Percentiles rank a stretch among this genome's conserved stretches.
phyloP scores from a whole-genome alignment of 2,113 vertebrate species.

The Centropus bengalensis region DNA sequence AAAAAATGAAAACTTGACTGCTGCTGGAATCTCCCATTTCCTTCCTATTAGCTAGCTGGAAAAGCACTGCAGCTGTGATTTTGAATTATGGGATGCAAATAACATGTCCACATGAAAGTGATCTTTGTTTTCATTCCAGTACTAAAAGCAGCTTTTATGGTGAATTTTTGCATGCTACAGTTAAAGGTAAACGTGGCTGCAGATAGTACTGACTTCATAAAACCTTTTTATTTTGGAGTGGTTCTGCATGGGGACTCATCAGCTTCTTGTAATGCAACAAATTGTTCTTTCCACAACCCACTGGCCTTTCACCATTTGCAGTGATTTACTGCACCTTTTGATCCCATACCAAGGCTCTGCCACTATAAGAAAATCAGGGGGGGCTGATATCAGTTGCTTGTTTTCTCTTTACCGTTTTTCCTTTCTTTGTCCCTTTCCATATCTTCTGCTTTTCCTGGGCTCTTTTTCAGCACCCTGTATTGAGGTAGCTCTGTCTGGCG shows the following conservation, averaged over 20 bases:
- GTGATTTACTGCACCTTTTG: neutral
- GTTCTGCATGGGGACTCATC: neutral
- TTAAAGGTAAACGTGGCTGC: neutral
- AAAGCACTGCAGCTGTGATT: neutral
- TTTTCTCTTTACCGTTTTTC: neutral
- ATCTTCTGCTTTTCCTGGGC: neutral
- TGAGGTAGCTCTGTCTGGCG: neutral
- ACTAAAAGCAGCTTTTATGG: neutral
- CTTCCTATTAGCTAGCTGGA: neutral
- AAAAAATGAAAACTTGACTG: neutral
- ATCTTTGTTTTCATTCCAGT: neutral
- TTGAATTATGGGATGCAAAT: neutral
- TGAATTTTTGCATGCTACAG: neutral
- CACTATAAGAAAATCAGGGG: neutral
- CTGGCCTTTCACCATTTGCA: slow-evolving; percentile 20
- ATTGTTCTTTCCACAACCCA: slow-evolving; percentile 4
- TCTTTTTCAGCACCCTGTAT: neutral
- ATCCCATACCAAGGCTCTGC: neutral
- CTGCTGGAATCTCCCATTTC: neutral
- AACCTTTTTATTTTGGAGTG: neutral
- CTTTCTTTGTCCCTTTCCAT: neutral
- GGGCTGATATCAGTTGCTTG: neutral
- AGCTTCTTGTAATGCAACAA: slow-evolving; percentile 9
- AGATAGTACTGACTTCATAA: neutral
- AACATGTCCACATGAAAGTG: neutral